Evolutionary conservation across 2,797 vertebrate genomes (phyloP), one percentile per base, ranked within the genome.

Genomic region (Meda fulgida): DNA sequence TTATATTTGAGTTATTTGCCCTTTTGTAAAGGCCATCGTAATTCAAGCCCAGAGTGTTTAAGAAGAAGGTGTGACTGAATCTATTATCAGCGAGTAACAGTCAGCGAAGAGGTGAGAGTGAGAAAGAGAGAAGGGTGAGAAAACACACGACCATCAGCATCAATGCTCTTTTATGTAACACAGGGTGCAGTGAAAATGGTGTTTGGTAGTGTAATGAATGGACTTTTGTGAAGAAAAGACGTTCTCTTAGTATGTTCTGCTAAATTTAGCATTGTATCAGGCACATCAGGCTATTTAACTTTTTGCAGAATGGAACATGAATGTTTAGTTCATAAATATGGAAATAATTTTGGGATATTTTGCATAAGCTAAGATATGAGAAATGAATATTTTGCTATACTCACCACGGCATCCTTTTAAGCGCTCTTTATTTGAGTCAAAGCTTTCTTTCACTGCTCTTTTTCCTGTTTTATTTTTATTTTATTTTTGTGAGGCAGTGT

Each of bases 11-110:
- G 73, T 70, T 84, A 40, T 84, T 84, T 84, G 65, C 73, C 66
- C 65, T 84, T 69, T 84, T 78, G 65, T 60, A 84, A 84, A 70
- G 75, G 65, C 65, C 75, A 78, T 53, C 21, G 19, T 78, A 78
- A 84, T 78, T 84, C 48, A 70, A 78, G 73, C 63, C 36, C 48
- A 43, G 67, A 43, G 83, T 78, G 48, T 69, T 78, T 78, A 78
- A 84, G 75, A 43, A 31, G 65, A 78, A 78, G 36, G 83, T 84
- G 83, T 60, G 75, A 78, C 63, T 84, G 75, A 78, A 84, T 84
- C 75, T 84, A 77, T 83, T 83, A 83, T 83, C 81, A 76, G 58
- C 43, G 46, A 66, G 72, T 77, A 84, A 84, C 83, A 78, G 83
- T 77, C 83, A 78, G 75, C 14, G 51, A 78, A 78, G 75, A 78